These are phyloP conservation scores for Magallana gigas DNA, from an alignment of 1,140 invertebrate species.

Conservation along the genomic window DNA sequence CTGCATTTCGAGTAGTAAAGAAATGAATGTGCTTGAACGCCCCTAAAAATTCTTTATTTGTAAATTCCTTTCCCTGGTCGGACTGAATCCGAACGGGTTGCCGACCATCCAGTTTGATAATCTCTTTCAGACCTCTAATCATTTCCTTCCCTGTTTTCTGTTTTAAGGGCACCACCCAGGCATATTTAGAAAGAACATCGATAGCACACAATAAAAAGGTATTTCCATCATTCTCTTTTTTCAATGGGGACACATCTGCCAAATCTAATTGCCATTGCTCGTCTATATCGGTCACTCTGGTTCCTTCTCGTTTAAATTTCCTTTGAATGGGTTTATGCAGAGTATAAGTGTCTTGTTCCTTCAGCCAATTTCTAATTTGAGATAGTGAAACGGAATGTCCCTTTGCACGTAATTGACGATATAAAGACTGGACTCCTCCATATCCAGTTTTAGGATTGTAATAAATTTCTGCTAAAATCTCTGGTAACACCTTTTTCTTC, in stretches of 20 bases:
- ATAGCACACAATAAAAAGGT: too few species aligned
- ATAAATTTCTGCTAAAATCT: too few species aligned
- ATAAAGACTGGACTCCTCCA: too few species aligned
- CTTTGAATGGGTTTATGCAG: background rate
- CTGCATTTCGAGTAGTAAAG: too few species aligned
- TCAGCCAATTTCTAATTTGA: background rate
- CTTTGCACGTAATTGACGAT: too few species aligned
- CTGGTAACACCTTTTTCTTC: too few species aligned
- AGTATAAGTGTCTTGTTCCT: background rate
- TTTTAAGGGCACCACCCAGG: conserved; percentile 17
- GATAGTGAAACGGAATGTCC: background rate
- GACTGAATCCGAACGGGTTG: conserved; percentile 12
- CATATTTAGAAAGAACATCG: background rate
- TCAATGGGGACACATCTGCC: too few species aligned
- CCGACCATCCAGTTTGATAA: background rate
- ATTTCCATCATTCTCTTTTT: too few species aligned
- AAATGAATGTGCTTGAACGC: too few species aligned
- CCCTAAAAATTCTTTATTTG: too few species aligned
- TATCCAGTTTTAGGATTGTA: too few species aligned
- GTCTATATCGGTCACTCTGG: background rate
- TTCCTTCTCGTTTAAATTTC: background rate
- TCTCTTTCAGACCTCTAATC: conserved; percentile 13
- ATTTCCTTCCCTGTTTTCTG: conserved; percentile 6
- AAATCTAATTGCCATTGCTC: too few species aligned
- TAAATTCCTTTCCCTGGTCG: conserved; percentile 13